A percentile compares a stretch with the other conserved stretches of the same genome.
Evolutionary conservation across 2,888 invertebrate species (phyloP).

Genomic region (Melanotus villosus): DNA sequence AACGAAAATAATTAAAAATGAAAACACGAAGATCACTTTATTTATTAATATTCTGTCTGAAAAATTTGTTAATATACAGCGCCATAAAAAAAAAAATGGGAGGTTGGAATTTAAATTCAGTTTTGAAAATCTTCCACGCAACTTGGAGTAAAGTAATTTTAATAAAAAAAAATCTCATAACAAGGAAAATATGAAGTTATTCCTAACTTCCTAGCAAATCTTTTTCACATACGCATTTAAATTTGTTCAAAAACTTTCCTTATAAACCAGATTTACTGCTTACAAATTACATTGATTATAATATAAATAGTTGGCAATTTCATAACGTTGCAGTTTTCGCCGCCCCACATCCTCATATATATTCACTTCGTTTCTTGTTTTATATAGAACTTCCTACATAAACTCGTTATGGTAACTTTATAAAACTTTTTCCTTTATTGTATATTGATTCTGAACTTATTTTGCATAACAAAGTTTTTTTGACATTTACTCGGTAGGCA

Average conservation of each 20-base stretch:
- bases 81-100: too few relatives aligned
- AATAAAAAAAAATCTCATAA: too few relatives aligned
- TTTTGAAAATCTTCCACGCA: too few relatives aligned
- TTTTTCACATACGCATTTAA: background rate
- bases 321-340: background rate
- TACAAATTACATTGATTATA: background rate
- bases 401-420: slow-evolving; percentile 1
- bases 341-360: background rate
- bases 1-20: too few relatives aligned
- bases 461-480: background rate
- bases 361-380: background rate
- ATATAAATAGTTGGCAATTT: background rate
- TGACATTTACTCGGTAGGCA: background rate
- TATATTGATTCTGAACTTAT: background rate
- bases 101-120: too few relatives aligned
- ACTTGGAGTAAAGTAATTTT: too few relatives aligned
- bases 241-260: slow-evolving; percentile 1
- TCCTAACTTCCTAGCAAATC: background rate
- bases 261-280: background rate
- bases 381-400: background rate
- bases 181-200: too few relatives aligned
- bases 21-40: too few relatives aligned
- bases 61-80: too few relatives aligned
- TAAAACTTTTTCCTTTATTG: slow-evolving; percentile 1
- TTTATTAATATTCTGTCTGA: too few relatives aligned